Conservation (phyloP, 1,140 invertebrate genomes). For the Pemphigus obesinymphae region DNA sequence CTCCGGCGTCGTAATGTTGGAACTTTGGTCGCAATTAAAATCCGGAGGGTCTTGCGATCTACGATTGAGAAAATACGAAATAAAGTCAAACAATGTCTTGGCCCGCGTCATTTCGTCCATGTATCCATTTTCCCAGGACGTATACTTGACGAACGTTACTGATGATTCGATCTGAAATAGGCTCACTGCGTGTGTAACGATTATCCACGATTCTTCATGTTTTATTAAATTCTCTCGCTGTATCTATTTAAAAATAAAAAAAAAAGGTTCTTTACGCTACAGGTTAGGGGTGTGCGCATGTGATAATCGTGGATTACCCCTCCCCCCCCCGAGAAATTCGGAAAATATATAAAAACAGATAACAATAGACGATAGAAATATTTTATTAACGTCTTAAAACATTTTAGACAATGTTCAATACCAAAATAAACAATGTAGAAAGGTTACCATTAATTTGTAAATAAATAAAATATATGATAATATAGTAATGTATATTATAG, state of each 20-base stretch:
- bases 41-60: neutral
- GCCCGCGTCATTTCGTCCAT: neutral
- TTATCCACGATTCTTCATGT: conserved; percentile 24
- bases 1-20: neutral
- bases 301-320: too few relatives aligned
- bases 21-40: neutral
- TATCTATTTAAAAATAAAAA: neutral
- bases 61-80: neutral
- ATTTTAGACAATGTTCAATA: too few relatives aligned
- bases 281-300: too few relatives aligned
- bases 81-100: neutral
- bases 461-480: too few relatives aligned
- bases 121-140: conserved; percentile 2
- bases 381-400: too few relatives aligned
- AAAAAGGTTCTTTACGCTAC: neutral
- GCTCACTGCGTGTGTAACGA: neutral
- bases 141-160: neutral
- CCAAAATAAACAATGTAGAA: too few relatives aligned
- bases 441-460: too few relatives aligned
- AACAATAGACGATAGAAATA: too few relatives aligned
- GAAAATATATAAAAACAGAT: too few relatives aligned
- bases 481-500: too few relatives aligned
- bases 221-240: conserved; percentile 6
- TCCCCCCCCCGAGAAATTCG: too few relatives aligned
- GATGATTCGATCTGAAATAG: neutral